phyloP scores from a whole-genome alignment of 2,797 vertebrate genomes.

The Lepidocolaptes lacrymiger region DNA sequence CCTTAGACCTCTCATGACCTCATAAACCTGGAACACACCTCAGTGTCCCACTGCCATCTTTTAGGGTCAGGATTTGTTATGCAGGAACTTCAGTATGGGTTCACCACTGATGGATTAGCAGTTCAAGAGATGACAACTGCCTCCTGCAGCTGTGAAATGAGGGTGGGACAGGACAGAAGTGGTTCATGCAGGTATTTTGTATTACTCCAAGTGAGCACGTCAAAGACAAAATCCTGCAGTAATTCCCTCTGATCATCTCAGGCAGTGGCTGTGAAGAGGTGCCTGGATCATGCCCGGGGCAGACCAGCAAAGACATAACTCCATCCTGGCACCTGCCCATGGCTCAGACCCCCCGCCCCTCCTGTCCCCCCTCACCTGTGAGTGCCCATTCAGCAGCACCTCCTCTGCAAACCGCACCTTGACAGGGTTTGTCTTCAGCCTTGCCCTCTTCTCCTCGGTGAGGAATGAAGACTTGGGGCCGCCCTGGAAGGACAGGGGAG shows the following conservation, averaged over 20 bases:
- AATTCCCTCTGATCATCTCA: neutral
- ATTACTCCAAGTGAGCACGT: neutral
- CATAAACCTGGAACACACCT: neutral
- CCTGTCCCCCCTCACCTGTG: slow-evolving; percentile 81
- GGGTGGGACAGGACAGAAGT: neutral
- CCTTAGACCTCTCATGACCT: neutral
- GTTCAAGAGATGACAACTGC: neutral
- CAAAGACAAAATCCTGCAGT: neutral
- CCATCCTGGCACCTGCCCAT: rapidly evolving
- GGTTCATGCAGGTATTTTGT: neutral
- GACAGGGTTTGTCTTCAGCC: slow-evolving; percentile 91
- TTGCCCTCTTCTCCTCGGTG: slow-evolving; percentile 94
- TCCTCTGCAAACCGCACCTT: slow-evolving; percentile 97
- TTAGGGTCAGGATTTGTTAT: neutral
- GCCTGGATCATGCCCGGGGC: neutral
- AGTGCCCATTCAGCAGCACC: slow-evolving; percentile 91
- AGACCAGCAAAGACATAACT: too few species aligned
- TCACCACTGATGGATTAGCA: neutral
- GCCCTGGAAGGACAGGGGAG: slow-evolving; percentile 73
- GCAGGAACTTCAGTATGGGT: neutral
- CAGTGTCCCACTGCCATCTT: neutral
- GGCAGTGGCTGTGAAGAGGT: neutral
- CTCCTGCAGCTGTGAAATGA: neutral
- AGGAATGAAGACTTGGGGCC: slow-evolving; percentile 94
- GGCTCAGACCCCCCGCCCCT: neutral